A percentile compares a stretch with the other conserved stretches of the same genome.
Evolutionary conservation across 1,140 invertebrate genomes (phyloP).

Genomic region (Ceratosolen fusciceps): DNA sequence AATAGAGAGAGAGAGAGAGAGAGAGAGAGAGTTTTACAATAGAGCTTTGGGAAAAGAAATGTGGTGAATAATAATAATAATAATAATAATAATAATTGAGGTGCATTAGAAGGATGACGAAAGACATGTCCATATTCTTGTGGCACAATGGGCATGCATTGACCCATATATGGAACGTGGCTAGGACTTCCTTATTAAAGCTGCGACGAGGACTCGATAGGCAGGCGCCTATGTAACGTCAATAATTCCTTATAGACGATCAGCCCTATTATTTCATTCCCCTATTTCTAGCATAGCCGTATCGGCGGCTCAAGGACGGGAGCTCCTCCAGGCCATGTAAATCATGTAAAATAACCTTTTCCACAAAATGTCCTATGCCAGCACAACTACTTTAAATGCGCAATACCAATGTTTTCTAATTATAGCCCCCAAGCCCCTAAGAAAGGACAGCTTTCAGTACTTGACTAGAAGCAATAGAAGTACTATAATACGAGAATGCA

Average conservation of each 20-base stretch:
- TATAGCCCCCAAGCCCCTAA: too few species aligned
- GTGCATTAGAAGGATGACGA: constrained; percentile 9
- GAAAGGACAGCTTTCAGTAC: too few species aligned
- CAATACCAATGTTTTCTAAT: too few species aligned
- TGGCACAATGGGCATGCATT: constrained; percentile 13
- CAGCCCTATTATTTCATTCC: constrained; percentile 56
- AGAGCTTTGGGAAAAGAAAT: neutral
- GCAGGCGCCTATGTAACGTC: constrained; percentile 34
- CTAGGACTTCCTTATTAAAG: constrained; percentile 32
- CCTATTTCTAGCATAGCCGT: constrained; percentile 58
- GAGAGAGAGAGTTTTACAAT: neutral
- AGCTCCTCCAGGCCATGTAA: constrained; percentile 31
- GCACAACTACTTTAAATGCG: too few species aligned
- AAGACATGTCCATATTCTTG: constrained; percentile 10
- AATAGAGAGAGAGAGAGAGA: too few species aligned
- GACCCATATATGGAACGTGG: constrained; percentile 9
- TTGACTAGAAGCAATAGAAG: too few species aligned
- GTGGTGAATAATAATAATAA: too few species aligned
- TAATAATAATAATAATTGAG: too few species aligned
- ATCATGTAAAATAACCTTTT: constrained; percentile 3
- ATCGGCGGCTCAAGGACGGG: constrained; percentile 43
- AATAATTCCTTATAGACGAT: constrained; percentile 35
- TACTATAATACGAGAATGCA: too few species aligned
- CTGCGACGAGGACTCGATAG: constrained; percentile 25
- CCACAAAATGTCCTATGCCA: neutral